Evolutionary conservation across 1,140 invertebrate genomes (phyloP).

Genomic region (Holcopasites calliopsidis): DNA sequence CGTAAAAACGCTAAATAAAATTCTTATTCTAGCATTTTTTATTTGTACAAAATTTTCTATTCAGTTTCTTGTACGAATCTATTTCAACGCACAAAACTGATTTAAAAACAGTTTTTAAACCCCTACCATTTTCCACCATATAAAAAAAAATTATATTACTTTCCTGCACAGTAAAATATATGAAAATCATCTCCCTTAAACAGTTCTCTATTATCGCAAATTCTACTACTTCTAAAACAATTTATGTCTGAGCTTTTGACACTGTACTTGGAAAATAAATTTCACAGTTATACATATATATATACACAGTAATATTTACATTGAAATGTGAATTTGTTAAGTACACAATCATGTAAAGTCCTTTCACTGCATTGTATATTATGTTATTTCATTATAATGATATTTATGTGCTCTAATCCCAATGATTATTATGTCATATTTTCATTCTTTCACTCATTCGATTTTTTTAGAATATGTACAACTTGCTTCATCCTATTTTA

Average conservation of each 20-base stretch:
- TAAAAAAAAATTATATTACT: not conserved
- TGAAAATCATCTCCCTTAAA: not conserved
- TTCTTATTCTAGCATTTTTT: not conserved
- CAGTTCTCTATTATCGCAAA: not conserved
- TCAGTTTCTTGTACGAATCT: too few relatives aligned
- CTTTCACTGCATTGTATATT: too few relatives aligned
- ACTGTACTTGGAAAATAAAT: not conserved
- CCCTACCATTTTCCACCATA: not conserved
- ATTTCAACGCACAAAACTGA: too few relatives aligned
- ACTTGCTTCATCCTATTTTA: not conserved
- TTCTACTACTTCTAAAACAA: not conserved
- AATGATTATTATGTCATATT: not conserved
- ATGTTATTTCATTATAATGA: not conserved
- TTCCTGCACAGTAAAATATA: not conserved
- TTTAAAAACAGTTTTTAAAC: too few relatives aligned
- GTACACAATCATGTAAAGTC: not conserved
- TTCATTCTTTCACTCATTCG: too few relatives aligned
- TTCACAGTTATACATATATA: too few relatives aligned
- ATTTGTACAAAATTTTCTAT: too few relatives aligned
- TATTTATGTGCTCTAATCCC: not conserved
- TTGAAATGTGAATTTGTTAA: not conserved
- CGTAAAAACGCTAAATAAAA: not conserved
- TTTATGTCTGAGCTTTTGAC: not conserved
- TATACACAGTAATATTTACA: conserved; percentile 37
- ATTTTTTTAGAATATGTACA: not conserved